phyloP scores from a whole-genome alignment of 2,888 invertebrate genomes.

The Helleia helle region DNA sequence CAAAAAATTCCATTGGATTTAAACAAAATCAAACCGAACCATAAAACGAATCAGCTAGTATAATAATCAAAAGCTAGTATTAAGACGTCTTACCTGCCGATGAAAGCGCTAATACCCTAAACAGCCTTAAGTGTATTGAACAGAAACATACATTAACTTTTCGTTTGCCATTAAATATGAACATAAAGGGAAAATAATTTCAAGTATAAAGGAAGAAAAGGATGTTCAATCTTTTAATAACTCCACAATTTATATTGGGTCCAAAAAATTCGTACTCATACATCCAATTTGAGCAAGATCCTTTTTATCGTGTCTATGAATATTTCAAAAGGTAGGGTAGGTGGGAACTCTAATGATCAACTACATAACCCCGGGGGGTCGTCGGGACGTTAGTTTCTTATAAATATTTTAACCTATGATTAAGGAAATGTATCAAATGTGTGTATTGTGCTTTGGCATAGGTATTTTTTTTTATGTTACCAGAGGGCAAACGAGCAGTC shows the following conservation, averaged over 20 bases:
- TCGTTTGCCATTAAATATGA: no score
- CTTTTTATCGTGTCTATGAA: slow-evolving; percentile 26
- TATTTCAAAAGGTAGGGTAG: slow-evolving; percentile 23
- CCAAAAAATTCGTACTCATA: slow-evolving; percentile 6
- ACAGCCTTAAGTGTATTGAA: no score
- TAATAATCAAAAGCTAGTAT: no score
- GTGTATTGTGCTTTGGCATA: no score
- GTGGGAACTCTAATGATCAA: slow-evolving; percentile 21
- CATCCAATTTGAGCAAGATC: slow-evolving; percentile 21
- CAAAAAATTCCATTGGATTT: no score
- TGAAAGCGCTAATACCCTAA: no score
- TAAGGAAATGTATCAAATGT: slow-evolving; percentile 2
- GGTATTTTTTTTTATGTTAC: no score
- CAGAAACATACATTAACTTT: no score
- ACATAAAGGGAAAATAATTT: neutral
- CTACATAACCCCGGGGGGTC: slow-evolving; percentile 18
- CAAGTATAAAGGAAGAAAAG: neutral
- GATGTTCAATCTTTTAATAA: neutral
- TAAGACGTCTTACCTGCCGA: no score
- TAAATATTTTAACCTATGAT: slow-evolving; percentile 20
- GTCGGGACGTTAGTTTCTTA: slow-evolving; percentile 20
- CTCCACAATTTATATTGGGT: slow-evolving; percentile 5
- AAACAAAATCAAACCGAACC: no score
- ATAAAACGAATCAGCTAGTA: no score
- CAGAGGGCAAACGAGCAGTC: no score